A percentile compares a stretch with the other conserved stretches of the same genome.
Evolutionary conservation across 2,888 invertebrate species (phyloP).

Genomic region (Drosophila heteroneura): DNA sequence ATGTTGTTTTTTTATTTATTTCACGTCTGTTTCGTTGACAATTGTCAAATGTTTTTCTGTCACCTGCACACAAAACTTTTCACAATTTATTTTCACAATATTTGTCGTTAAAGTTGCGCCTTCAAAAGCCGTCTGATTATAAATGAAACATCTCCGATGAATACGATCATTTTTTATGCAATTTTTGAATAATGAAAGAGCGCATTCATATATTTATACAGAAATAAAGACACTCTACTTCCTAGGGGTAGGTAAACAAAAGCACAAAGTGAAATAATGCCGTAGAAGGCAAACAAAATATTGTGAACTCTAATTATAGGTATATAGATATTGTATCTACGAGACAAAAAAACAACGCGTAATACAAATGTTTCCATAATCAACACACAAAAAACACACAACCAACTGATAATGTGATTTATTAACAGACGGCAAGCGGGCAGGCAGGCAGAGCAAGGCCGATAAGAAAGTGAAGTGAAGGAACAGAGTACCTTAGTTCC

Average conservation of each 20-base stretch:
- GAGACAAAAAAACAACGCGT: constrained; percentile 34
- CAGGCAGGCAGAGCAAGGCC: not conserved
- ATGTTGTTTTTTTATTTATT: constrained; percentile 10
- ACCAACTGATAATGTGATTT: constrained; percentile 41
- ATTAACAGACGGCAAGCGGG: constrained; percentile 4
- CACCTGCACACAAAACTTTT: constrained; percentile 24
- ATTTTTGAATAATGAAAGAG: constrained; percentile 34
- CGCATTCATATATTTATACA: constrained; percentile 21
- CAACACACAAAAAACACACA: constrained; percentile 18
- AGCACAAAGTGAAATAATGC: constrained; percentile 34
- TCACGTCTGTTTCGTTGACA: constrained; percentile 22
- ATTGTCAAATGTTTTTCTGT: constrained; percentile 36
- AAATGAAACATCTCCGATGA: constrained; percentile 55
- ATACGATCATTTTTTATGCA: constrained; percentile 52
- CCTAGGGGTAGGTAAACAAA: constrained; percentile 61
- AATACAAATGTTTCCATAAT: constrained; percentile 71
- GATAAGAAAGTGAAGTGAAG: constrained; percentile 56
- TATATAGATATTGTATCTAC: constrained; percentile 71
- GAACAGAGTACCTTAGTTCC: not conserved
- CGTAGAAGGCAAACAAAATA: constrained; percentile 40
- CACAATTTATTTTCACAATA: constrained; percentile 42
- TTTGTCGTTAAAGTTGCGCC: constrained; percentile 46
- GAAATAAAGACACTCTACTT: constrained; percentile 30
- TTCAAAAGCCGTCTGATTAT: constrained; percentile 37
- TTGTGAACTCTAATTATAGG: constrained; percentile 63